Evolutionary conservation across 1,140 invertebrate genomes (phyloP).

Genomic region (Pseudomyrmex sp.): DNA sequence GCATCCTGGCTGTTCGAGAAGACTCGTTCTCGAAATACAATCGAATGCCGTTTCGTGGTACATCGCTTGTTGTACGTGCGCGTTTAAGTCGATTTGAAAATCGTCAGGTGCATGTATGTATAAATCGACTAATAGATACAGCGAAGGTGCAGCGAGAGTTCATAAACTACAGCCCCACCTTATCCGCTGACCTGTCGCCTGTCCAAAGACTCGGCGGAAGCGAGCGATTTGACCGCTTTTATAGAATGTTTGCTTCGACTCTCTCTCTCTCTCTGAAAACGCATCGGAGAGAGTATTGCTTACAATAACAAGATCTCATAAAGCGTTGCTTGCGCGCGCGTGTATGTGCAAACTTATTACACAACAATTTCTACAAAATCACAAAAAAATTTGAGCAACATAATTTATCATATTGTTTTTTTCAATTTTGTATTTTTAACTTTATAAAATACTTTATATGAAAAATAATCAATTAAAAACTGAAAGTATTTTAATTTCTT

Average conservation of each 20-base stretch:
- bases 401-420: background rate
- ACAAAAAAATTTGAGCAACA: no score
- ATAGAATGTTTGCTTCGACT: constrained; percentile 66
- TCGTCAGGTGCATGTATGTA: constrained; percentile 61
- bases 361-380: no score
- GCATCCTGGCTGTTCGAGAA: background rate
- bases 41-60: background rate
- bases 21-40: background rate
- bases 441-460: background rate
- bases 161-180: constrained; percentile 73
- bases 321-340: no score
- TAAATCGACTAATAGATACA: constrained; percentile 55
- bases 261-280: constrained; percentile 17
- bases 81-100: constrained; percentile 66
- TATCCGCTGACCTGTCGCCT: constrained; percentile 73
- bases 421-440: background rate
- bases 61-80: background rate
- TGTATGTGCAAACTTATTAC: background rate
- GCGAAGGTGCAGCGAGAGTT: constrained; percentile 75
- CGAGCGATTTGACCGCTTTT: constrained; percentile 72
- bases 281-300: constrained; percentile 60
- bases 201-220: constrained; percentile 67
- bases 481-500: background rate
- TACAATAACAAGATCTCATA: constrained; percentile 59
- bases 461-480: background rate